A percentile compares a stretch with the other conserved stretches of the same genome.
phyloP scores from a whole-genome alignment of 2,113 vertebrate genomes.

The Psammodynastes pulverulentus region DNA sequence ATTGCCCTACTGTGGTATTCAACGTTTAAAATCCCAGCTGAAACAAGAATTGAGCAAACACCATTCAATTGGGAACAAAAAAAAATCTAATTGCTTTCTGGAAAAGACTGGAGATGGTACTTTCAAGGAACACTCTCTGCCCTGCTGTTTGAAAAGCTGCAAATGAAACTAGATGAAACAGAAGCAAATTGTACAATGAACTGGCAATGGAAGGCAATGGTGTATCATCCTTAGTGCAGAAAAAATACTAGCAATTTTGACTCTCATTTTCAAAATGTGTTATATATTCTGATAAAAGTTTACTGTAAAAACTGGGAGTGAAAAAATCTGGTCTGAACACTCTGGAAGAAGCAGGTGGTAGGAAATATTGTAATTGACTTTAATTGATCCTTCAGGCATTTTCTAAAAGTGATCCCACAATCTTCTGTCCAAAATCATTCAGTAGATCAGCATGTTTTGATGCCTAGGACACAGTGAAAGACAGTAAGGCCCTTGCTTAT shows the following conservation, averaged over 20 bases:
- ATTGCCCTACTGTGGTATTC: constrained; percentile 21
- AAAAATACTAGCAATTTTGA: neutral
- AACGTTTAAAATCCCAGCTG: constrained; percentile 31
- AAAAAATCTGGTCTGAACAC: neutral
- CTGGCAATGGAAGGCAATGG: neutral
- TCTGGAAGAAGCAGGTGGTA: neutral
- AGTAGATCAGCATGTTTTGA: neutral
- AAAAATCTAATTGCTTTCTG: constrained; percentile 5
- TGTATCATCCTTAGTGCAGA: neutral
- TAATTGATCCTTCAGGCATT: neutral
- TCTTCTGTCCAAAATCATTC: neutral
- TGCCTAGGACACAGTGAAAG: neutral
- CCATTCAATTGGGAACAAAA: constrained; percentile 14
- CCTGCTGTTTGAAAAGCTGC: constrained; percentile 3
- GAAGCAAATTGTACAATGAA: neutral
- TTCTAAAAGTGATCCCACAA: neutral
- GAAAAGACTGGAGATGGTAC: neutral
- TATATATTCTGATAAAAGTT: neutral
- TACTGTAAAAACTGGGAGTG: neutral
- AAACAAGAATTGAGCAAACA: constrained; percentile 31
- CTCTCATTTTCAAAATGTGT: neutral
- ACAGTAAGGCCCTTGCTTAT: neutral
- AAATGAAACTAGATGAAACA: constrained; percentile 3
- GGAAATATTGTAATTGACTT: neutral
- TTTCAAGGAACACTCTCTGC: constrained; percentile 9